A percentile compares a stretch with the other conserved stretches of the same genome.
These are phyloP conservation scores for Ancistrus triradiatus DNA, from an alignment of 2,113 vertebrate genomes.

Conservation along the genomic window DNA sequence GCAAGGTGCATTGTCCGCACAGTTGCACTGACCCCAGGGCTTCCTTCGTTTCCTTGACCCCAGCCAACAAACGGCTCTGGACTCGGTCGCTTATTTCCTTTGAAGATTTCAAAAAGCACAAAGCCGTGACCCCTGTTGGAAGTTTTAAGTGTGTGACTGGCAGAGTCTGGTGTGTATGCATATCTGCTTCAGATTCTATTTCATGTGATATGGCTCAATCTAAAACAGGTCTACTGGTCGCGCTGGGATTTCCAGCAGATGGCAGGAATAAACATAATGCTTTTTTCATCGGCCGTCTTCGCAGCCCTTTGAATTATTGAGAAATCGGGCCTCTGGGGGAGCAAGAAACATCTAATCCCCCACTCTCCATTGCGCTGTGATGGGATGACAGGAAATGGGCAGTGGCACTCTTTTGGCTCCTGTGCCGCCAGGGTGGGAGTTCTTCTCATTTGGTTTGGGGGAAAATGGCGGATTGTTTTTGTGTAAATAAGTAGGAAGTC, in stretches of 20 bases:
- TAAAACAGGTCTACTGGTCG: conserved; percentile 51
- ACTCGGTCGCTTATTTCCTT: conserved; percentile 27
- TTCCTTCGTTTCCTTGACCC: conserved; percentile 27
- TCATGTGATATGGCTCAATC: conserved; percentile 58
- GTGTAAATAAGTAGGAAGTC: neutral
- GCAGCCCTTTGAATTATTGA: conserved; percentile 59
- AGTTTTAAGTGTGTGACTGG: neutral
- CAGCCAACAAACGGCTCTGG: conserved; percentile 37
- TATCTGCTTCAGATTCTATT: conserved; percentile 49
- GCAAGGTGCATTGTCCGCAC: conserved; percentile 25
- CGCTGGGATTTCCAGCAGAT: conserved; percentile 60
- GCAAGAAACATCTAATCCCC: conserved; percentile 32
- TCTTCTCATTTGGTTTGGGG: neutral
- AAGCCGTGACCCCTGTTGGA: neutral
- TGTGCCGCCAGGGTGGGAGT: neutral
- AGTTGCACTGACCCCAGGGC: conserved; percentile 27
- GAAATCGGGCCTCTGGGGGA: conserved; percentile 40
- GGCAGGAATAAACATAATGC: conserved; percentile 67
- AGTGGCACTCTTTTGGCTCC: conserved; percentile 22
- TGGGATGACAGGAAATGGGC: conserved; percentile 28
- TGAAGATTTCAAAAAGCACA: conserved; percentile 30
- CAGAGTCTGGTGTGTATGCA: neutral
- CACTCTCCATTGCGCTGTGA: conserved; percentile 18
- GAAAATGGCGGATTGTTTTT: neutral
- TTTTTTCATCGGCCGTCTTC: conserved; percentile 60